Evolutionary conservation across 2,797 vertebrate species (phyloP).

Genomic region (Trachops cirrhosus): DNA sequence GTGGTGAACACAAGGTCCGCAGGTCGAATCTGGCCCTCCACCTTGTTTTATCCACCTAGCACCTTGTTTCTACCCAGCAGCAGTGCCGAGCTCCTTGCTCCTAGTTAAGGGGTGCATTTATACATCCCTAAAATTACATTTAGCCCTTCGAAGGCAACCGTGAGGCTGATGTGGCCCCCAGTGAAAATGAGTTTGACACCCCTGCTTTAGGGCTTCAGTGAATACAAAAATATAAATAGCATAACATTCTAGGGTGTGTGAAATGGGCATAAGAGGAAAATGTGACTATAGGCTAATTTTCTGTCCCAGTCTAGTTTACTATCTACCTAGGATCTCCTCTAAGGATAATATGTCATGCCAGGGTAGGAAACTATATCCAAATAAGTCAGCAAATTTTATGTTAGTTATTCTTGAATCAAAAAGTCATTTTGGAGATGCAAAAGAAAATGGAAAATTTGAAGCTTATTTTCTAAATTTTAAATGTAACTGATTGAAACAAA

Average conservation of each 20-base stretch:
- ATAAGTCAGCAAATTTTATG: background rate
- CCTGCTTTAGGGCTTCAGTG: background rate
- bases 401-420: background rate
- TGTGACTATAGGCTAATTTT: background rate
- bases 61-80: no score
- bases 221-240: background rate
- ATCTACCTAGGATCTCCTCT: background rate
- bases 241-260: background rate
- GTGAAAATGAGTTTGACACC: no score
- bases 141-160: no score
- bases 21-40: no score
- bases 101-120: no score
- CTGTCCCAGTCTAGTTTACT: background rate
- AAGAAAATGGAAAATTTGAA: background rate
- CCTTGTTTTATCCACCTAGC: no score
- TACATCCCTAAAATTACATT: no score
- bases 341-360: background rate
- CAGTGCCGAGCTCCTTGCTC: no score
- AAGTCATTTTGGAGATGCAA: background rate
- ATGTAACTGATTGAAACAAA: background rate
- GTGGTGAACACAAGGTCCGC: no score
- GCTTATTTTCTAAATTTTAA: background rate
- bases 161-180: no score
- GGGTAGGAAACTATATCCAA: background rate
- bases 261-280: background rate